Conservation (phyloP, 2,888 invertebrate species). For the Nezara viridula region DNA sequence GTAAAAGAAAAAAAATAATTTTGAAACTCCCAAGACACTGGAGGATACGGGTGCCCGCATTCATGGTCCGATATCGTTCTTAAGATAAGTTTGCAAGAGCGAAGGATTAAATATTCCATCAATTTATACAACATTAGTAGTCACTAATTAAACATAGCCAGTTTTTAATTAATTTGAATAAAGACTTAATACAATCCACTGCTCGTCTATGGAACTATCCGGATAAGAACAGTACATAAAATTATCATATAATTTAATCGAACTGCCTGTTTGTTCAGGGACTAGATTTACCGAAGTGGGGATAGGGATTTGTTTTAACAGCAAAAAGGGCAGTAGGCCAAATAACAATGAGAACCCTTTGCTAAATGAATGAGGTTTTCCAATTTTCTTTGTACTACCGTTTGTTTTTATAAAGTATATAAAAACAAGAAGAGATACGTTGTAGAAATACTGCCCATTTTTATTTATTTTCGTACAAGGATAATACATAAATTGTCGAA, state of each 20-base stretch:
- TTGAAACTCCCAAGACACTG: background rate
- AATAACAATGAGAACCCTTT: background rate
- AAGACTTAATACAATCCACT: no score
- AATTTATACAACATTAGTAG: no score
- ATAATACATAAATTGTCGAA: no score
- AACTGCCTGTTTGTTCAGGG: background rate
- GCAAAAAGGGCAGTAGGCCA: conserved; percentile 20
- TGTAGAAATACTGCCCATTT: no score
- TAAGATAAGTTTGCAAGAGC: background rate
- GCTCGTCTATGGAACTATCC: no score
- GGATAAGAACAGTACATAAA: no score
- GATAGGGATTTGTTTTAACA: background rate
- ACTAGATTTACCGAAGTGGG: background rate
- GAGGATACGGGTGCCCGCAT: background rate
- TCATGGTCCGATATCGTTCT: background rate
- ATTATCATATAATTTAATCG: background rate
- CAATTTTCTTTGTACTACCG: background rate
- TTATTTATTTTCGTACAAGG: no score
- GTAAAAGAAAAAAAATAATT: background rate
- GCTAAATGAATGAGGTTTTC: background rate
- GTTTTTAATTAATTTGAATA: no score
- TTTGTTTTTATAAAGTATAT: background rate
- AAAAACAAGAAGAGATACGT: no score
- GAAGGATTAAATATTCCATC: no score
- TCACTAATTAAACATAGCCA: no score